Evolutionary conservation across 2,888 invertebrate species (phyloP).

Genomic region (Eustalomyia histrio): DNA sequence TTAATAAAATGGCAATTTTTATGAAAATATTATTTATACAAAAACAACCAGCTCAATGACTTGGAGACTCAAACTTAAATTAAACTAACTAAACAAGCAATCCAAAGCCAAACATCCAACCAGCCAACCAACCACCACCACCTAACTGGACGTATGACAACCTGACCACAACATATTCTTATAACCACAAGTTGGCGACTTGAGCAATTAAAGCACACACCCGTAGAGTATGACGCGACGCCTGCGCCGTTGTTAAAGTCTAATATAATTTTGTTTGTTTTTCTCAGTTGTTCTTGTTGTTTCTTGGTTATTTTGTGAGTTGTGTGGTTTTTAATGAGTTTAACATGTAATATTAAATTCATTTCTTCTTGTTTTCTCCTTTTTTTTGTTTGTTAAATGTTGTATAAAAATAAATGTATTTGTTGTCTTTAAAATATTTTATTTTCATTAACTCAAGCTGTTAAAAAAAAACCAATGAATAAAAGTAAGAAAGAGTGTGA

Average conservation of each 20-base stretch:
- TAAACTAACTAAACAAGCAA: not conserved
- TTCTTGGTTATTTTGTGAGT: conserved; percentile 56
- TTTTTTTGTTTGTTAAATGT: conserved; percentile 42
- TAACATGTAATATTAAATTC: conserved; percentile 69
- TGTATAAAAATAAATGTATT: conserved; percentile 20
- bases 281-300: conserved; percentile 23
- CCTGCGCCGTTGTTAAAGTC: conserved; percentile 49
- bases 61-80: not conserved
- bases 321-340: conserved; percentile 69
- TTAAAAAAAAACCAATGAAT: conserved; percentile 31
- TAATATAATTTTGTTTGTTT: conserved; percentile 45
- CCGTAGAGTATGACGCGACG: conserved; percentile 62
- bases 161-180: conserved; percentile 74
- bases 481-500: conserved; percentile 51
- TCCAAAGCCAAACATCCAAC: no score
- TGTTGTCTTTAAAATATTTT: conserved; percentile 61
- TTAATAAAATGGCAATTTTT: conserved; percentile 47
- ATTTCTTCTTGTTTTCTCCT: conserved; percentile 28
- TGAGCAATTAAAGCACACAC: conserved; percentile 65
- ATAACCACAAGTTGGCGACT: conserved; percentile 64
- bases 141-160: conserved; percentile 51
- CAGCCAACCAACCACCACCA: not conserved
- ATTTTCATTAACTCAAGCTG: conserved; percentile 64
- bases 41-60: conserved; percentile 52
- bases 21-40: conserved; percentile 44